Evolutionary conservation across 1,140 invertebrate species (phyloP), one percentile per base, ranked within the genome.

Genomic region (Popillia japonica): DNA sequence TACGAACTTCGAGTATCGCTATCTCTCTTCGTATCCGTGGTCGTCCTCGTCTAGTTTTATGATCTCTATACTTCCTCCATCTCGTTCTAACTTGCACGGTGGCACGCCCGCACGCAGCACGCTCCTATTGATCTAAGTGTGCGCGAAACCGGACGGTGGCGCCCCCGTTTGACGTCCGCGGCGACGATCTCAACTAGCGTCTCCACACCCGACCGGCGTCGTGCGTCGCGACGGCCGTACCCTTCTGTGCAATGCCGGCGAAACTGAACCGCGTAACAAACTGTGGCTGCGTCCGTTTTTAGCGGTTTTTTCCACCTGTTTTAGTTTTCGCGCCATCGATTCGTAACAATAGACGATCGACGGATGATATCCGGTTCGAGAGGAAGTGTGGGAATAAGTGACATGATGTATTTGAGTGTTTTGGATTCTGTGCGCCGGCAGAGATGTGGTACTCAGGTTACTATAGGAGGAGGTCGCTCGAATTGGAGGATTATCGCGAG

Each of bases 91-190:
- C 59, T 20, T 6, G 9, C 14, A 14, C 42, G 42, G 59, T 6
- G 61, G 22, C 61, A 68, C 61, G 23, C 80, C 82, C 78, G 72
- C 78, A 82, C 82, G 81, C 82, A 83, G 10, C 10, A 27, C 78
- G 78, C 83, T 79, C 82, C 75, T 82, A 85, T 85, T 82, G 84
- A 85, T 85, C 79, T 77, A 74, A 74, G 72, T 74, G 72, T 42
- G 40, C 40, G 61, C 20, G 20, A 68, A 34, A 27, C 11, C 72
- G 41, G n/a, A 74, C 72, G 3, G 72, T 73, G 76, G 76, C 41
- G 27, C 44, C 78, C 48, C 40, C 55, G 42, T 55, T 14, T 20
- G 40, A 68, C 34, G 40, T 68, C 14, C n/a, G 78, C 44, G 77
- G 77, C 75, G 42, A 75, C 48, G 55, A 40, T 72, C 44, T 72